Evolutionary conservation across 1,140 invertebrate species (phyloP), one percentile per base, ranked within the genome.

Genomic region (Bombus sylvicola): DNA sequence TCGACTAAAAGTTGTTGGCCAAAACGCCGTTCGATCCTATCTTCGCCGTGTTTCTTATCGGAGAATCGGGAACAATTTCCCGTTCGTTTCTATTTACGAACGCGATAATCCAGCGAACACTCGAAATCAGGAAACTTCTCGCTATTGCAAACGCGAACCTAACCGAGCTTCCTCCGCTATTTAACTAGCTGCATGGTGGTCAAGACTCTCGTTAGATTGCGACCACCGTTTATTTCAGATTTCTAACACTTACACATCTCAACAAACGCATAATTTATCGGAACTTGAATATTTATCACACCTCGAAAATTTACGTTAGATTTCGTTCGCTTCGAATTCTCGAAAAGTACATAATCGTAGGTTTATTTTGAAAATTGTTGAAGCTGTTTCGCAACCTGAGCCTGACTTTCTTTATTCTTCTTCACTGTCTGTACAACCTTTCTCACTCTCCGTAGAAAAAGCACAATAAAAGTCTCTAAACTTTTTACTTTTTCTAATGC

Each of bases 51-150:
- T 76, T 31, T 43, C 62, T 47, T 87, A 81, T 87, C 85, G 25
- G 43, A 22, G 47, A 59, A 87, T 66, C 72, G 37, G 18, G 43
- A 59, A 39, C 34, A 47, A 80, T 28, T 88, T 85, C 69, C 85
- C 53, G 47, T 78, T 64, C 59, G 66, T 84, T 84, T 66, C 80
- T 87, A 83, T 83, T 87, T 87, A 80, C 81, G 59, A 81, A 68
- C 74, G 86, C 83, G 77, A 84, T 87, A 80, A 88, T 87, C 79
- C 72, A 79, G 64, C 68, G 5, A 34, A 53, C 31, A 66, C 74
- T 59, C 57, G 59, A 88, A 75, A 87, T 47, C 62, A 31, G 74
- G 81, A 73, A 88, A 88, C 57, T 64, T 74, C 47, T 43, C 13
- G 1, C 85, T n/a, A 13, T 62, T 76, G 59, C 13, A 66, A 66